Conservation (phyloP, 1,140 invertebrate species). For the Coelopa frigida region DNA sequence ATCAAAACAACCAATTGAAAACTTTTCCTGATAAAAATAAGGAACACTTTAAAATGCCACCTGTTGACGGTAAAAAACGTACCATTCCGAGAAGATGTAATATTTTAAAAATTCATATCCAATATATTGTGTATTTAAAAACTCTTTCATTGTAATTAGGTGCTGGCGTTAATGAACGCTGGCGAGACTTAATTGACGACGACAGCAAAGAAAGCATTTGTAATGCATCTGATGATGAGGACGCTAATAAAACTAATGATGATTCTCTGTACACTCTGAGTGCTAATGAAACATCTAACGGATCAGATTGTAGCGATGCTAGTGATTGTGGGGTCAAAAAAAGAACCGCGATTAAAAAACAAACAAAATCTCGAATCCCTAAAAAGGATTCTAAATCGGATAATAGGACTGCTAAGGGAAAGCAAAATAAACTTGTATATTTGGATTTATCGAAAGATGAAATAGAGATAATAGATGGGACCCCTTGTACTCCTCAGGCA, state of each 20-base stretch:
- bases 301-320: not conserved
- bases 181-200: slow-evolving; percentile 21
- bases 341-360: not conserved
- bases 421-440: slow-evolving; percentile 22
- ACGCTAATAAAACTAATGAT: too few relatives aligned
- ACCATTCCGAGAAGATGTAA: slow-evolving; percentile 9
- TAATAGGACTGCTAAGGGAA: slow-evolving; percentile 2
- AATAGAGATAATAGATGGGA: slow-evolving; percentile 20
- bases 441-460: slow-evolving; percentile 30
- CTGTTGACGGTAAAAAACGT: slow-evolving; percentile 4
- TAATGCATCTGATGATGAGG: slow-evolving; percentile 14
- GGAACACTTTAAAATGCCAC: slow-evolving; percentile 12
- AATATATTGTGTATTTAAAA: too few relatives aligned
- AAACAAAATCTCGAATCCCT: not conserved
- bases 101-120: slow-evolving; percentile 15
- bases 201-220: slow-evolving; percentile 11
- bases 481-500: slow-evolving; percentile 16
- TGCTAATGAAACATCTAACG: not conserved
- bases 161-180: slow-evolving; percentile 26
- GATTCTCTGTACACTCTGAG: too few relatives aligned
- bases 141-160: too few relatives aligned
- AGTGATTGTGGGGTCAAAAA: slow-evolving; percentile 8
- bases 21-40: too few relatives aligned
- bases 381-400: not conserved
- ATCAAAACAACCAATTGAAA: too few relatives aligned